Percentiles rank a stretch among this genome's conserved stretches.
Evolutionary conservation across 1,140 invertebrate genomes (phyloP).

Genomic region (Caenorhabditis briggsae): DNA sequence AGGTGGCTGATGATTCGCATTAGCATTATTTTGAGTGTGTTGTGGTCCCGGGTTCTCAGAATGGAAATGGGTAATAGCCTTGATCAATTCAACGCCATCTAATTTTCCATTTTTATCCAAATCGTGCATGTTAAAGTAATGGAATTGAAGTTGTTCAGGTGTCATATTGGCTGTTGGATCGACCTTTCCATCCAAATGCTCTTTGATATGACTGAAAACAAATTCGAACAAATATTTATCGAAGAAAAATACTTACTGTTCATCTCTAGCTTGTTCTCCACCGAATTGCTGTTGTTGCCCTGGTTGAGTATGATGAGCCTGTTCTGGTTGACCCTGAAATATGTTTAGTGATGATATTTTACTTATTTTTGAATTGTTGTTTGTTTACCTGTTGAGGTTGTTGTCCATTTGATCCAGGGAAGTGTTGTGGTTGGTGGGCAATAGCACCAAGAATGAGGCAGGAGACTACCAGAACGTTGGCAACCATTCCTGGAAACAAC

Average conservation of each 20-base stretch:
- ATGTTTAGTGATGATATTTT: not conserved
- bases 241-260: conserved; percentile 68
- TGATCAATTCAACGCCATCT: conserved; percentile 74
- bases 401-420: conserved; percentile 54
- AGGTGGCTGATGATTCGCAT: conserved; percentile 67
- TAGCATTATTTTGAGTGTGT: conserved; percentile 65
- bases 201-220: conserved; percentile 79
- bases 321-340: conserved; percentile 51
- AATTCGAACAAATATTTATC: conserved; percentile 56
- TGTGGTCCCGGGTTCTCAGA: conserved; percentile 72
- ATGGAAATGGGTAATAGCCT: conserved; percentile 78
- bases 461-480: conserved; percentile 22
- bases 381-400: conserved; percentile 42
- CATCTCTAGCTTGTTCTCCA: conserved; percentile 76
- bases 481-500: conserved; percentile 11
- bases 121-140: conserved; percentile 80
- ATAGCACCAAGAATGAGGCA: conserved; percentile 45
- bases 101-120: conserved; percentile 76
- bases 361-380: not conserved
- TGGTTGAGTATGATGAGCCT: conserved; percentile 69
- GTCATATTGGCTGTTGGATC: conserved; percentile 77
- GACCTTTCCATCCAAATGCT: conserved; percentile 80
- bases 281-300: conserved; percentile 74
- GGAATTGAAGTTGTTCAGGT: conserved; percentile 80
- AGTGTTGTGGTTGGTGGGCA: conserved; percentile 56